Evolutionary conservation across 2,113 vertebrate genomes (phyloP).

Genomic region (Sturnira hondurensis): DNA sequence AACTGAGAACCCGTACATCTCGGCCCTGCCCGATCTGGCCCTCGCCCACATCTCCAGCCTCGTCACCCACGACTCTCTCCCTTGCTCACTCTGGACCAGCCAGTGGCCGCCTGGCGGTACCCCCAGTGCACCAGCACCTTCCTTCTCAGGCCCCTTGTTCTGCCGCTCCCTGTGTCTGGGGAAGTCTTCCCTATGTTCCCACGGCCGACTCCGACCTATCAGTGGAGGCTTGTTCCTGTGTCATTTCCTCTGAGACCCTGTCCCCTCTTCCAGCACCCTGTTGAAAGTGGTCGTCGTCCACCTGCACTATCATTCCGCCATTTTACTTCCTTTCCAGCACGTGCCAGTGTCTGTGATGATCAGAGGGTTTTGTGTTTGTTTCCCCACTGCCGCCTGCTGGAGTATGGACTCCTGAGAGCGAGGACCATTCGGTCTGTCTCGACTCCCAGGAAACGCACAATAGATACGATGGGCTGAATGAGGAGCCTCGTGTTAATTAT

Average conservation of each 20-base stretch:
- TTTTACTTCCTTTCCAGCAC: not conserved
- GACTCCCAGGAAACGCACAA: not conserved
- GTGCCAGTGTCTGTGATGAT: not conserved
- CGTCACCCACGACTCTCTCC: not conserved
- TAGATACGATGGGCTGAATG: not conserved
- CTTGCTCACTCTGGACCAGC: not conserved
- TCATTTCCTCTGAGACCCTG: not conserved
- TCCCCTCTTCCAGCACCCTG: not conserved
- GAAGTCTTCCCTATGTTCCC: not conserved
- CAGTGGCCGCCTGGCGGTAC: rapidly evolving
- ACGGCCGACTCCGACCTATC: not conserved
- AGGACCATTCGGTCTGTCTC: not conserved
- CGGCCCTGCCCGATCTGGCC: not conserved
- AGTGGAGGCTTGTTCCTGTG: not conserved
- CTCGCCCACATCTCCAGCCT: not conserved
- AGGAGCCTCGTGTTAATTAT: not conserved
- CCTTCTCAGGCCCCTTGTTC: not conserved
- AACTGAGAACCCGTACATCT: not conserved
- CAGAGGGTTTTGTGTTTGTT: not conserved
- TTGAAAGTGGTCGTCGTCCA: not conserved
- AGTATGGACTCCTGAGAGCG: not conserved
- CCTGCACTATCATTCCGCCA: rapidly evolving
- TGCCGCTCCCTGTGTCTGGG: not conserved
- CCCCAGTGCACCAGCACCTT: not conserved
- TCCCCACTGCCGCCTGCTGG: not conserved